Conservation (phyloP, 2,113 vertebrate species). For the Holacanthus passer region DNA sequence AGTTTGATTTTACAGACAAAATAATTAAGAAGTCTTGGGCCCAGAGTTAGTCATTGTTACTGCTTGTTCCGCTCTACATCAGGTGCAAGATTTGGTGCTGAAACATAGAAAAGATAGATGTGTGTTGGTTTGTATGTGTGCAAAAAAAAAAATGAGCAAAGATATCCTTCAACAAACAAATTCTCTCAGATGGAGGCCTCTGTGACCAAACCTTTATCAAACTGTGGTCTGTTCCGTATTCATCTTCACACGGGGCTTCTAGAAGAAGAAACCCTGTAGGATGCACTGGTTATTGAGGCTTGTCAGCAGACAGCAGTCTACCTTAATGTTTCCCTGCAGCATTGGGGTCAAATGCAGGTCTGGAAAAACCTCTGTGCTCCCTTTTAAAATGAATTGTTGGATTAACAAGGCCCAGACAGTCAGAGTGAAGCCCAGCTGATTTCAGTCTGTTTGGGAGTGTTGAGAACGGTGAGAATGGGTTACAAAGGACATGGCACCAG, state of each 20-base stretch:
- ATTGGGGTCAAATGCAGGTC: slow-evolving; percentile 22
- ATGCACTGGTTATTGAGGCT: slow-evolving; percentile 6
- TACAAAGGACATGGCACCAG: background rate
- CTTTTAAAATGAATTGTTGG: slow-evolving; percentile 1
- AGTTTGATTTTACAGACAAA: background rate
- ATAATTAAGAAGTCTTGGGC: background rate
- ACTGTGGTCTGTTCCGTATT: background rate
- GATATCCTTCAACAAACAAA: background rate
- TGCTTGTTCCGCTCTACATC: background rate
- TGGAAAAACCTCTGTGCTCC: background rate
- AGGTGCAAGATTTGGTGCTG: background rate
- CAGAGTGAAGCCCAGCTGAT: background rate
- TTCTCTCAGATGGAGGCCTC: background rate
- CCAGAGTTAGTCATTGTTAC: background rate
- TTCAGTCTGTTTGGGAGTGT: background rate
- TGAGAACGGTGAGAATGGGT: background rate
- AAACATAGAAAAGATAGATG: background rate
- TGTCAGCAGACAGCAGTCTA: slow-evolving; percentile 7
- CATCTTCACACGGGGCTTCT: background rate
- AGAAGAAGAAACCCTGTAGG: background rate
- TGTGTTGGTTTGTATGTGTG: too few relatives aligned
- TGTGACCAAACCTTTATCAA: background rate
- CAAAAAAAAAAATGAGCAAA: background rate
- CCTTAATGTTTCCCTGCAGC: slow-evolving; percentile 18
- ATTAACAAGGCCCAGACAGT: background rate